phyloP scores from a whole-genome alignment of 2,113 vertebrate species.

The Gallinago paraguaiae region DNA sequence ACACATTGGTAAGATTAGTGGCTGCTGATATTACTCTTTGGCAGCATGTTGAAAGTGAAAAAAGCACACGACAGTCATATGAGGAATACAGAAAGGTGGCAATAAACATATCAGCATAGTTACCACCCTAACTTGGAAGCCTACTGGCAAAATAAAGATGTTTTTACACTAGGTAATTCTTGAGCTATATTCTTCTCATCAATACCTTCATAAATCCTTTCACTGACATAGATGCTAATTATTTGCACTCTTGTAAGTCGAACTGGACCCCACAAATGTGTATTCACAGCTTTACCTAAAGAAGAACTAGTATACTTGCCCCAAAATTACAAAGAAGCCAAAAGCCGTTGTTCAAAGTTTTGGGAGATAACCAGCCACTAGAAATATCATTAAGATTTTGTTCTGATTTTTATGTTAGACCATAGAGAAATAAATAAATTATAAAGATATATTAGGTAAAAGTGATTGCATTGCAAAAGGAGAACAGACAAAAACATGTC shows the following conservation, averaged over 20 bases:
- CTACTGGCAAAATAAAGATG: background rate
- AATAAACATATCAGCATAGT: background rate
- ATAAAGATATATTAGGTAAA: background rate
- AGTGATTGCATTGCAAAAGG: background rate
- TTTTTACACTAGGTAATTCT: background rate
- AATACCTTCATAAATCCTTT: background rate
- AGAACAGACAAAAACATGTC: background rate
- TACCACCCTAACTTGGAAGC: background rate
- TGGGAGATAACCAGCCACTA: background rate
- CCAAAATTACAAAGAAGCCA: background rate
- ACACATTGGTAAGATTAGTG: constrained; percentile 43
- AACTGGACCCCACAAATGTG: background rate
- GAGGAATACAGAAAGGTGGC: background rate
- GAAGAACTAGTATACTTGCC: background rate
- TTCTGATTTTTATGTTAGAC: background rate
- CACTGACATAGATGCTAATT: background rate
- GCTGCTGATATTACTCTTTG: constrained; percentile 15
- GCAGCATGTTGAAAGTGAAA: background rate
- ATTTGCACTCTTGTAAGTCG: background rate
- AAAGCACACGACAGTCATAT: background rate
- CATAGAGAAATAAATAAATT: background rate
- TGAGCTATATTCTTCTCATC: background rate
- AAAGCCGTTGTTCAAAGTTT: background rate
- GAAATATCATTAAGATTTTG: background rate
- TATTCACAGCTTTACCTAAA: background rate